These are phyloP conservation scores for Phyllotreta cruciferae DNA, from an alignment of 2,888 invertebrate species.

Conservation along the genomic window DNA sequence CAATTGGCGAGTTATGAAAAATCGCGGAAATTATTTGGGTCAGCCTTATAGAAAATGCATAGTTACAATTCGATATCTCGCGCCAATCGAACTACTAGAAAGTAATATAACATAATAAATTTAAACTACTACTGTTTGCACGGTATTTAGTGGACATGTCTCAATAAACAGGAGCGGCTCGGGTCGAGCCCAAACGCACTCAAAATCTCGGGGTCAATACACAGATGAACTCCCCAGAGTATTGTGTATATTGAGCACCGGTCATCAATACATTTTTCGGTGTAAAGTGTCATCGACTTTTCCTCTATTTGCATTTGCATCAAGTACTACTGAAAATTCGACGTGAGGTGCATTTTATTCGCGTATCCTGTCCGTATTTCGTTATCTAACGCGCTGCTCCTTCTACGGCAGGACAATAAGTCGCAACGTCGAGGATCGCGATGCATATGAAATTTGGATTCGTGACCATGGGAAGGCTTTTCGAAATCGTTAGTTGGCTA, in stretches of 20 bases:
- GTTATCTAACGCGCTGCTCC: slow-evolving; percentile 29
- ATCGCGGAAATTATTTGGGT: too few relatives aligned
- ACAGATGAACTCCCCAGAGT: background rate
- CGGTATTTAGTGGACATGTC: slow-evolving; percentile 2
- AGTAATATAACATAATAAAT: slow-evolving; percentile 2
- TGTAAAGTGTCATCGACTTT: background rate
- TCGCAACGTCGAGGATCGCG: slow-evolving; percentile 24
- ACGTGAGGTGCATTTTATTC: slow-evolving; percentile 31
- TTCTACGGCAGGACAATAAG: slow-evolving; percentile 34
- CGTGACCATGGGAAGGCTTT: too few relatives aligned
- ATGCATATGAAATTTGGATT: slow-evolving; percentile 27
- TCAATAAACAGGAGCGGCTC: slow-evolving; percentile 12
- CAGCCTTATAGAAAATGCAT: too few relatives aligned
- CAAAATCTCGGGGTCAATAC: background rate
- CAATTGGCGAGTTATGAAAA: too few relatives aligned
- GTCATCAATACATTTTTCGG: too few relatives aligned
- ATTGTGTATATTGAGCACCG: too few relatives aligned
- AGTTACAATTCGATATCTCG: too few relatives aligned
- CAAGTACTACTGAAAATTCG: slow-evolving; percentile 22
- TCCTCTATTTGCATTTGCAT: slow-evolving; percentile 1
- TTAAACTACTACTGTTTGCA: slow-evolving; percentile 1
- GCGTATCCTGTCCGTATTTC: slow-evolving; percentile 29
- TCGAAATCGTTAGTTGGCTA: too few relatives aligned
- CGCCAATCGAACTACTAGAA: too few relatives aligned
- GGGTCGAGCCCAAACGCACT: background rate